Percentiles rank a stretch among this genome's conserved stretches.
These are phyloP conservation scores for Lochmaea crataegi DNA, from an alignment of 2,888 invertebrate species.

Conservation along the genomic window DNA sequence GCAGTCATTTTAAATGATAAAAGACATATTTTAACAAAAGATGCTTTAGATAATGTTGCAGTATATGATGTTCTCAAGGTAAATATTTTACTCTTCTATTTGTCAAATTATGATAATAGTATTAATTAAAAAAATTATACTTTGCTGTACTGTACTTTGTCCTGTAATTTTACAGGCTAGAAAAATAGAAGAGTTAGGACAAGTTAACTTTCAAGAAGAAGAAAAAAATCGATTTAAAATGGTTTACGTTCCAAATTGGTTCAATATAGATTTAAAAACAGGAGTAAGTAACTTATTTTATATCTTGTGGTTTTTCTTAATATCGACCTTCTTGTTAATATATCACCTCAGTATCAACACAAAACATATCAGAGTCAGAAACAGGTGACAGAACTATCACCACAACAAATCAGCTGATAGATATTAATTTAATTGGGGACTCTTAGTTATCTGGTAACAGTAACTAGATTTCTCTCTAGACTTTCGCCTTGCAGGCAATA, in stretches of 20 bases:
- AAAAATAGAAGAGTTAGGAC: constrained; percentile 92
- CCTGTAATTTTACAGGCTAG: constrained; percentile 67
- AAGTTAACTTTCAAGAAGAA: constrained; percentile 92
- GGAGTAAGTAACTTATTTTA: constrained; percentile 74
- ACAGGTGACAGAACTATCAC: no score
- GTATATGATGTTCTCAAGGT: constrained; percentile 95
- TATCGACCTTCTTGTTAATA: neutral
- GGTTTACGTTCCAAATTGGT: constrained; percentile 99
- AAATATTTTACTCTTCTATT: constrained; percentile 13
- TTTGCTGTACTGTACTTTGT: no score
- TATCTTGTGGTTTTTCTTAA: constrained; percentile 2
- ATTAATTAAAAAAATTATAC: neutral
- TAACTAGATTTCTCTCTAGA: no score
- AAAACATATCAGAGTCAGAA: no score
- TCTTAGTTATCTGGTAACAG: no score
- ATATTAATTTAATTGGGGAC: no score
- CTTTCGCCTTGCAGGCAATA: no score
- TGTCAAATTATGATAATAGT: constrained; percentile 1
- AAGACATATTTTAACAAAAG: constrained; percentile 94
- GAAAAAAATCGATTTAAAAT: constrained; percentile 91
- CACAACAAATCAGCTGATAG: no score
- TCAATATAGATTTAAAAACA: constrained; percentile 97
- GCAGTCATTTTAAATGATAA: constrained; percentile 96
- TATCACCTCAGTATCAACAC: no score
- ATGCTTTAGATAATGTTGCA: constrained; percentile 90